Evolutionary conservation across 2,888 invertebrate species (phyloP).

Genomic region (Eueremaeus valkanovi): DNA sequence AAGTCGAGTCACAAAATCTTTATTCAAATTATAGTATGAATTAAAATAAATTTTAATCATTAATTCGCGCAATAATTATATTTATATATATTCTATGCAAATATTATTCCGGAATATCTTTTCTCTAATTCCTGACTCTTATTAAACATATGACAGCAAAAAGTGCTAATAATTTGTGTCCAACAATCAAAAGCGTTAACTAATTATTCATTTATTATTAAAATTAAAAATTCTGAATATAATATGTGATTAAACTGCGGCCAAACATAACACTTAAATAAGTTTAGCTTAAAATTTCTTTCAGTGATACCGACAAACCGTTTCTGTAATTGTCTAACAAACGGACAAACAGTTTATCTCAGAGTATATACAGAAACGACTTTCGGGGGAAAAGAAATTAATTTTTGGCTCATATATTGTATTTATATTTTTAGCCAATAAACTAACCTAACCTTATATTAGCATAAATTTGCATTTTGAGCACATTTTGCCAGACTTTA

Average conservation of each 20-base stretch:
- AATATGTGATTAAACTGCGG: no score
- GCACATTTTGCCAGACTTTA: no score
- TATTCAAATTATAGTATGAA: constrained; percentile 1
- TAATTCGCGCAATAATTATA: neutral
- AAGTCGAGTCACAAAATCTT: neutral
- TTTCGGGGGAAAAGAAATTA: neutral
- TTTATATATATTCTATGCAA: neutral
- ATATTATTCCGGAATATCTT: neutral
- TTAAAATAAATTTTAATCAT: neutral
- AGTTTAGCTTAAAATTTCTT: no score
- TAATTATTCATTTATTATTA: neutral
- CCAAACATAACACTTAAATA: no score
- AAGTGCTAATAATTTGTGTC: neutral
- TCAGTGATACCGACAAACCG: no score
- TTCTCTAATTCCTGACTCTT: neutral
- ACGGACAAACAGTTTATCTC: no score
- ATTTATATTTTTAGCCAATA: neutral
- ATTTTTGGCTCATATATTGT: neutral
- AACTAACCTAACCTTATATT: neutral
- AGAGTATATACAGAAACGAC: no score
- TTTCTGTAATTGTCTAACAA: no score
- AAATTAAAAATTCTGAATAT: no score
- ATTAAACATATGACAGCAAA: neutral
- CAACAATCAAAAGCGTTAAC: neutral
- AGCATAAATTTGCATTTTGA: neutral